Evolutionary conservation across 2,113 vertebrate genomes (phyloP), one percentile per base, ranked within the genome.

Genomic region (Procapra przewalskii): DNA sequence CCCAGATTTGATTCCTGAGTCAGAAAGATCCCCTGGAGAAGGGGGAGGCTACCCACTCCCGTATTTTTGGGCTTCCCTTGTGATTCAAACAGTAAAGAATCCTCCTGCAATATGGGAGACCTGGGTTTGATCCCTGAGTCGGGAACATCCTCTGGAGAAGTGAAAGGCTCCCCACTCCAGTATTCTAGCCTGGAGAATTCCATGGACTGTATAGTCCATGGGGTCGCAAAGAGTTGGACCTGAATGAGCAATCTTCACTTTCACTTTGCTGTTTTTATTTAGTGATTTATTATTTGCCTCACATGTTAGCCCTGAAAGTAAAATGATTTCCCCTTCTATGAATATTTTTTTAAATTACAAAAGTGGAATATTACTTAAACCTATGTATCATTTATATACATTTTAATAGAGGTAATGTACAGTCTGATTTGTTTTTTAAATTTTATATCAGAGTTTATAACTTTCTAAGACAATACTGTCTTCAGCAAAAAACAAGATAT

Each of bases 71-170:
- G 17, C 9, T 71, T 6, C n/a, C 17, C 64, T 71, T 71, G n/a
- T 11, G n/a, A 71, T 10, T 71, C 64, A 36, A 33, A 67, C 64
- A 71, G n/a, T 36, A 36, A 71, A 71, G 64, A 36, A 36, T 36
- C 17, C n/a, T 71, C 4, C 19, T 1, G 2, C 2, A 71, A 11
- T 36, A n/a, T 0, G 4, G 9, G n/a, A 71, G 67, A 71, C 19
- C 67, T 71, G 67, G 19, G n/a, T 40, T 71, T 71, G 67, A 71
- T 40, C 19, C 67, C 19, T 71, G n/a, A 71, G 19, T 36, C 23
- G 2, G n/a, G 9, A 71, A 71, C n/a, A 40, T 40, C 67, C 19
- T 3, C n/a, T 36, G 21, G 17, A 71, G 17, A 71, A 36, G 64
- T 8, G 17, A 67, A 19, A n/a, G 33, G 64, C 64, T n/a, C 21